Conservation (phyloP, 2,113 vertebrate species). For the Trichomycterus rosablanca region DNA sequence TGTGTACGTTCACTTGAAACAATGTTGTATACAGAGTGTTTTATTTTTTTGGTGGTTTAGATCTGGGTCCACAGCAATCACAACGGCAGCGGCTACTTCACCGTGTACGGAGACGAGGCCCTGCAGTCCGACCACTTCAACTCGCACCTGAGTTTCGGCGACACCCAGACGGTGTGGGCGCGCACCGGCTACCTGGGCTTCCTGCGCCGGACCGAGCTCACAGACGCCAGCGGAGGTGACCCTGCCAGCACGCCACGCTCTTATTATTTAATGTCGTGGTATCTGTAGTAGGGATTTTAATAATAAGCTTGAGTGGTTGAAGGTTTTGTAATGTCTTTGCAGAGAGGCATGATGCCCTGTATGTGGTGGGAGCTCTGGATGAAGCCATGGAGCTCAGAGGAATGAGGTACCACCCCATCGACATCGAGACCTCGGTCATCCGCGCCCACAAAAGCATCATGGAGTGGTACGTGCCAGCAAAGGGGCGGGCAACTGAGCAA, state of each 20-base stretch:
- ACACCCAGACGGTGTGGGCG: slow-evolving; percentile 94
- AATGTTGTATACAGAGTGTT: too few relatives aligned
- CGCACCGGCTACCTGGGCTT: slow-evolving; percentile 95
- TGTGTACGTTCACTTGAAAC: too few relatives aligned
- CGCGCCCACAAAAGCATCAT: slow-evolving; percentile 96
- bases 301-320: too few relatives aligned
- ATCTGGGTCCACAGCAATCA: slow-evolving; percentile 98
- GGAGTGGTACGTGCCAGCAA: slow-evolving; percentile 78
- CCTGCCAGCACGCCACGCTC: too few relatives aligned
- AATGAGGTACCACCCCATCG: slow-evolving; percentile 97
- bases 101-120: slow-evolving; percentile 92
- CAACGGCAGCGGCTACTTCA: slow-evolving; percentile 96
- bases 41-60: slow-evolving; percentile 58
- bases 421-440: slow-evolving; percentile 97
- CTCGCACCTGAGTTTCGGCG: slow-evolving; percentile 91
- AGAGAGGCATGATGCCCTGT: slow-evolving; percentile 96
- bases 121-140: slow-evolving; percentile 96
- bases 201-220: slow-evolving; percentile 92
- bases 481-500: too few relatives aligned
- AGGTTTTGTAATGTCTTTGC: slow-evolving; percentile 28
- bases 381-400: slow-evolving; percentile 97
- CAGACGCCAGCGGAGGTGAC: slow-evolving; percentile 92
- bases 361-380: slow-evolving; percentile 94
- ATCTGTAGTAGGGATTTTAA: too few relatives aligned
- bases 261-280: too few relatives aligned